Percentiles rank a stretch among this genome's conserved stretches.
These are phyloP conservation scores for Caerostris extrusa DNA, from an alignment of 1,140 invertebrate genomes.

Conservation along the genomic window DNA sequence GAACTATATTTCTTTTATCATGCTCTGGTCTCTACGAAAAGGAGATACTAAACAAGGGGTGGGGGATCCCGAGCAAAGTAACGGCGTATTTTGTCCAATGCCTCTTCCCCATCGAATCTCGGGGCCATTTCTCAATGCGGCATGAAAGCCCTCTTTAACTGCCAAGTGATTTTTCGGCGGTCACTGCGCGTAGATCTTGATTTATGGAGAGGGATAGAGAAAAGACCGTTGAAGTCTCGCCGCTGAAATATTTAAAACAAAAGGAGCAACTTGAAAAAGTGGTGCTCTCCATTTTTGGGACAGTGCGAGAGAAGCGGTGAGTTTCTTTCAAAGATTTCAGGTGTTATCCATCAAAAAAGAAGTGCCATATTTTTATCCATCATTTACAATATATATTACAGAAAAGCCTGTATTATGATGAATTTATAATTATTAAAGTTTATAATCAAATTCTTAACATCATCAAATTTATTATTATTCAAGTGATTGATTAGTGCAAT, in stretches of 20 bases:
- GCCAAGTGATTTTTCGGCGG: conserved; percentile 59
- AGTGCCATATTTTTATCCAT: no score
- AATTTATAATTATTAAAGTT: no score
- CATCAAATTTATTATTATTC: no score
- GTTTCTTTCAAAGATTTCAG: background rate
- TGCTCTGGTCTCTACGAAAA: background rate
- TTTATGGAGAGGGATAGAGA: conserved; percentile 46
- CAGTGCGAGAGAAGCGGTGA: background rate
- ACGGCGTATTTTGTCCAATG: conserved; percentile 60
- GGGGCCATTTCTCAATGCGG: conserved; percentile 25
- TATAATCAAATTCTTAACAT: no score
- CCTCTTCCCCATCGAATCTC: background rate
- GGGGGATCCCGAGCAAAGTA: background rate
- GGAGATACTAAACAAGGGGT: conserved; percentile 8
- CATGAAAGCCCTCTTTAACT: conserved; percentile 68
- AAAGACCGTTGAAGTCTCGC: conserved; percentile 25
- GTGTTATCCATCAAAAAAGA: no score
- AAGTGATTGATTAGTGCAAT: no score
- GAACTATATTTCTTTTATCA: conserved; percentile 54
- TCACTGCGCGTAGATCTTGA: conserved; percentile 39
- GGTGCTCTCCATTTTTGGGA: background rate
- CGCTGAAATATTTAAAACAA: conserved; percentile 61
- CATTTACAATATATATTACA: no score
- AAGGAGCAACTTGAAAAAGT: background rate
- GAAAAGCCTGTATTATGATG: no score